Evolutionary conservation across 2,888 invertebrate species (phyloP).

Genomic region (Lasioglossum oenotherae): DNA sequence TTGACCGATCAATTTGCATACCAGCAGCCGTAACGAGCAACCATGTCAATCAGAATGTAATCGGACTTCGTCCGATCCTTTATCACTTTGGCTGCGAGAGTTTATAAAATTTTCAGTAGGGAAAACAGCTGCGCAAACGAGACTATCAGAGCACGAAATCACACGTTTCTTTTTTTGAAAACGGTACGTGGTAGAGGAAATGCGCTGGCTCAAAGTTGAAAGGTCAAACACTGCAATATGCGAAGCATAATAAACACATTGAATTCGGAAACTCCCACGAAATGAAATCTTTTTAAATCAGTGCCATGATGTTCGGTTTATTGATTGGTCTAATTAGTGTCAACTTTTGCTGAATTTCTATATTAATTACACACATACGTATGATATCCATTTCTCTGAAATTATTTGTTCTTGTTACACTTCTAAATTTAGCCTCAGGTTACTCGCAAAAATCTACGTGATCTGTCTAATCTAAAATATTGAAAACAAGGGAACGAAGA

Average conservation of each 20-base stretch:
- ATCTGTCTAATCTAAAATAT: neutral
- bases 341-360: neutral
- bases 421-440: neutral
- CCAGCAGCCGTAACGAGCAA: neutral
- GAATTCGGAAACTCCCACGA: neutral
- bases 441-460: neutral
- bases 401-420: neutral
- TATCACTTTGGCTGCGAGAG: neutral
- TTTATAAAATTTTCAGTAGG: neutral
- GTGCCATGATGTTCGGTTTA: neutral
- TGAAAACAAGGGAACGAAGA: neutral
- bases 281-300: neutral
- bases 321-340: neutral
- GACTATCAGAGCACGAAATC: neutral
- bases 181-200: neutral
- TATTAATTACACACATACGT: neutral
- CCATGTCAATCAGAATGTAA: neutral
- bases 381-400: neutral
- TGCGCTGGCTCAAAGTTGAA: neutral
- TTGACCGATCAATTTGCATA: conserved; percentile 3
- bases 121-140: neutral
- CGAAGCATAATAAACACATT: neutral
- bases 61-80: neutral
- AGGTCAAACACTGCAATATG: neutral
- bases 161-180: neutral